These are phyloP conservation scores for Enteromius thamalakanensis DNA, from an alignment of 2,797 vertebrate species.

Conservation along the genomic window DNA sequence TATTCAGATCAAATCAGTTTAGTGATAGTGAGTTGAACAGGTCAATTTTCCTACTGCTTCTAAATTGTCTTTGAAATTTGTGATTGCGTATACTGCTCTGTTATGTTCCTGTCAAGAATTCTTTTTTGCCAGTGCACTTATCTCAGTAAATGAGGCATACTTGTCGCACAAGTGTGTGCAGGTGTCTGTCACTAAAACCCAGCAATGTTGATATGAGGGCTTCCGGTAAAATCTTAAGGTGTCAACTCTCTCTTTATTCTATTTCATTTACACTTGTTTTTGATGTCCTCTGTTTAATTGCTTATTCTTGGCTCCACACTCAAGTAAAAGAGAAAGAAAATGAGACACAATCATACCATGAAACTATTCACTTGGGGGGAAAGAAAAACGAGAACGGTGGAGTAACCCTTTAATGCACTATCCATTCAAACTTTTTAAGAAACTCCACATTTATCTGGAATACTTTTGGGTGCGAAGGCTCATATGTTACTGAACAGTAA, in stretches of 20 bases:
- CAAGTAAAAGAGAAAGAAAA: neutral
- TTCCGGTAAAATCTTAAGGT: conserved; percentile 39
- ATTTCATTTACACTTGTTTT: conserved; percentile 51
- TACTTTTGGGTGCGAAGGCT: neutral
- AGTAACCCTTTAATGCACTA: neutral
- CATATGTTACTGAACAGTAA: neutral
- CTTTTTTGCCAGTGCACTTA: conserved; percentile 64
- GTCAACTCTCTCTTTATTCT: conserved; percentile 8
- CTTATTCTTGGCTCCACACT: conserved; percentile 61
- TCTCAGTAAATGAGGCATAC: conserved; percentile 74
- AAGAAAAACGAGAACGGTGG: too few relatives aligned
- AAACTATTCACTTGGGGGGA: too few relatives aligned
- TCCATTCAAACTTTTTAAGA: neutral
- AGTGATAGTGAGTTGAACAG: conserved; percentile 45
- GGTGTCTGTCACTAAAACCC: conserved; percentile 68
- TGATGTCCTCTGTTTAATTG: conserved; percentile 73
- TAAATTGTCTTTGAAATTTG: conserved; percentile 70
- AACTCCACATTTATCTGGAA: neutral
- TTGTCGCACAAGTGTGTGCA: conserved; percentile 68
- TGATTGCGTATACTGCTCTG: conserved; percentile 52
- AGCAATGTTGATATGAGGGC: conserved; percentile 47
- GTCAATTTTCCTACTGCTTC: conserved; percentile 72
- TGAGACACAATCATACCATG: too few relatives aligned
- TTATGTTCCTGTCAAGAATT: conserved; percentile 36
- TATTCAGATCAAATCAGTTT: neutral